Base-by-base conservation (phyloP, 2,797 vertebrate genomes). In the Cyclopterus lumpus region DNA sequence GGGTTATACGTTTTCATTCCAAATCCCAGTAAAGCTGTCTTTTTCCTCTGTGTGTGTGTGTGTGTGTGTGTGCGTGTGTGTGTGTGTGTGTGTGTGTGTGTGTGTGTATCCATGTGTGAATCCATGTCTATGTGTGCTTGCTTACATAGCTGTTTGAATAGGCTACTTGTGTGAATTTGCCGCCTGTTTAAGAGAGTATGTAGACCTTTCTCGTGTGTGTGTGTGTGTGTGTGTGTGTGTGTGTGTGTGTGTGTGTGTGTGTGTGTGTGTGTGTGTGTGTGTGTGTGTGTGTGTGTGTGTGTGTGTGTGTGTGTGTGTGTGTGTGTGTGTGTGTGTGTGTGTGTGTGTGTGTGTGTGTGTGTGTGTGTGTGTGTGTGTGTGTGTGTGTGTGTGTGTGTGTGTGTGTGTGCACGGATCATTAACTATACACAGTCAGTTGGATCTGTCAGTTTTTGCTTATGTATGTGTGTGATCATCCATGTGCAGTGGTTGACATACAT, bases 141-240 rank as follows among this genome's bases (percentile, higher is more conserved):
- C 75, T 75, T 75, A 62, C 72, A 24, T 73, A 18, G n/a, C 69
- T n/a, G 16, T 70, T 74, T 88, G 71, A 81, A 91, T 83, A 18
- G 79, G 73, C 65, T 3, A 5, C 82, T 77, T 88, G 80, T 90
- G 73, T 73, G 64, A 73, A 54, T 76, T 63, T 65, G 40, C 74
- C 55, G 69, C 30, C 44, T 63, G 64, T 62, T 34, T 38, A 20
- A 44, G 20, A 61, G 12, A 14, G 8, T 57, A 26, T 57, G 63
- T 46, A 5, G 48, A 62, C n/a, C 18, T 53, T 62, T 73, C 16
- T 7, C 8, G 49, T 6, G 34, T 4, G 32, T 5, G 34, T 34
- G 34, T 2, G 34, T 34, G 34, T 34, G 34, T 34, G 34, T 34
- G 34, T 38, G 36, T 38, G 36, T 38, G 36, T 38, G 36, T 38